phyloP scores from a whole-genome alignment of 2,888 invertebrate species.

The Campoletis raptor region DNA sequence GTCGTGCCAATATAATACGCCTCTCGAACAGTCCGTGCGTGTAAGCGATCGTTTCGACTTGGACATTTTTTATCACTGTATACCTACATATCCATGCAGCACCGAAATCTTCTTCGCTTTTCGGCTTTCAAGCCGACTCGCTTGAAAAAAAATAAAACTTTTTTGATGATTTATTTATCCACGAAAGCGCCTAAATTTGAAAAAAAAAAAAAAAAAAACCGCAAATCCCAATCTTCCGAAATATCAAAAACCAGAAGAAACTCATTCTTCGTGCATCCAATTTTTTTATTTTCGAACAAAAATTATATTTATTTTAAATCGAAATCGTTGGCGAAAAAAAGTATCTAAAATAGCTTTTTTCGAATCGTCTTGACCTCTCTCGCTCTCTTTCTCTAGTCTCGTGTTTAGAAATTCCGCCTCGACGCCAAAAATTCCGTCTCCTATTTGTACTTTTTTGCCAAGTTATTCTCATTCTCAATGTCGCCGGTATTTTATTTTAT shows the following conservation, averaged over 20 bases:
- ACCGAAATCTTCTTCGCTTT: not conserved
- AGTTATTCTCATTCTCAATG: slow-evolving; percentile 19
- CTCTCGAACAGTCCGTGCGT: slow-evolving; percentile 61
- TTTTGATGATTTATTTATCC: not conserved
- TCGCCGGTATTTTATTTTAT: not conserved
- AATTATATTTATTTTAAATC: not conserved
- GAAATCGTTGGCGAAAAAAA: not conserved
- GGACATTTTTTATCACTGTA: slow-evolving; percentile 42
- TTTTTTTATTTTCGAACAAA: no score
- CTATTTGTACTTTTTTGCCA: not conserved
- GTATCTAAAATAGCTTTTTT: not conserved
- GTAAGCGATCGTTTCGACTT: slow-evolving; percentile 66
- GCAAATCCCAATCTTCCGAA: not conserved
- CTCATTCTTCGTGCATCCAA: not conserved
- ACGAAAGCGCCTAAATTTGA: not conserved
- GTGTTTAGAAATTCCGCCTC: slow-evolving; percentile 28
- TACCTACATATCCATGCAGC: not conserved
- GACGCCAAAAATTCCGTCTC: slow-evolving; percentile 28
- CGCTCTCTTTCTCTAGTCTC: slow-evolving; percentile 9
- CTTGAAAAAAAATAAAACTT: not conserved
- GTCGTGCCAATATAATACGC: slow-evolving; percentile 65
- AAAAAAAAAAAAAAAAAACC: not conserved
- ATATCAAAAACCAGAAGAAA: not conserved
- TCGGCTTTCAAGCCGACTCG: not conserved
- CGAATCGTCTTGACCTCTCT: not conserved